Conservation (phyloP, 2,113 vertebrate genomes). For the Rhizomys pruinosus region DNA sequence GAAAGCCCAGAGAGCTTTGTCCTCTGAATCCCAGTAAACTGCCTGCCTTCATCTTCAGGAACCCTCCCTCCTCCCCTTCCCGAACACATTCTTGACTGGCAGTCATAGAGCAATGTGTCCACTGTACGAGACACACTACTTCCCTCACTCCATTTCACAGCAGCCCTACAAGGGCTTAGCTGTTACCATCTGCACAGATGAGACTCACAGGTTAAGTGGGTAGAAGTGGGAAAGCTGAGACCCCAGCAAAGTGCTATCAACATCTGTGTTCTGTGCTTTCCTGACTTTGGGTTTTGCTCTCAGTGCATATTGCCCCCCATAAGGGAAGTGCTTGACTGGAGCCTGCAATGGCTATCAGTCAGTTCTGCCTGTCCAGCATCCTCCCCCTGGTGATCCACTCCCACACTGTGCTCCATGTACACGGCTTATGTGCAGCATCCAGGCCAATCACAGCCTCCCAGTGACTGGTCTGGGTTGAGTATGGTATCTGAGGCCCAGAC, state of each 20-base stretch:
- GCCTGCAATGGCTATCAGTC: fast-evolving
- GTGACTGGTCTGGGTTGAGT: neutral
- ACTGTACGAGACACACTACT: fast-evolving
- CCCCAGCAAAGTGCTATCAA: neutral
- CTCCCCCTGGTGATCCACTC: neutral
- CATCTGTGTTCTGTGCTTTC: too few relatives aligned
- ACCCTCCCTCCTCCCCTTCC: fast-evolving
- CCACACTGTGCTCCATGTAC: neutral
- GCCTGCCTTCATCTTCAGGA: neutral
- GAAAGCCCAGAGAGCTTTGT: neutral
- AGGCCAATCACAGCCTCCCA: neutral
- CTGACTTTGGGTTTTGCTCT: neutral
- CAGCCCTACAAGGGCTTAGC: neutral
- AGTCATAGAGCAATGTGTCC: fast-evolving
- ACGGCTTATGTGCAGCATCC: neutral
- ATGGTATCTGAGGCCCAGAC: neutral
- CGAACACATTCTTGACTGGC: neutral
- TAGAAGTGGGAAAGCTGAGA: fast-evolving
- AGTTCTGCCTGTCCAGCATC: neutral
- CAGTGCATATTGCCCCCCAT: too few relatives aligned
- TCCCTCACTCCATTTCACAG: neutral
- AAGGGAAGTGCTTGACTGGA: neutral
- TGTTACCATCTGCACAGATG: too few relatives aligned
- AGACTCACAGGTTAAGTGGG: neutral
- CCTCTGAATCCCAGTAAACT: neutral